Percentiles rank a stretch among this genome's conserved stretches.
Conservation (phyloP, 1,140 invertebrate genomes). For the Caenorhabditis tropicalis region DNA sequence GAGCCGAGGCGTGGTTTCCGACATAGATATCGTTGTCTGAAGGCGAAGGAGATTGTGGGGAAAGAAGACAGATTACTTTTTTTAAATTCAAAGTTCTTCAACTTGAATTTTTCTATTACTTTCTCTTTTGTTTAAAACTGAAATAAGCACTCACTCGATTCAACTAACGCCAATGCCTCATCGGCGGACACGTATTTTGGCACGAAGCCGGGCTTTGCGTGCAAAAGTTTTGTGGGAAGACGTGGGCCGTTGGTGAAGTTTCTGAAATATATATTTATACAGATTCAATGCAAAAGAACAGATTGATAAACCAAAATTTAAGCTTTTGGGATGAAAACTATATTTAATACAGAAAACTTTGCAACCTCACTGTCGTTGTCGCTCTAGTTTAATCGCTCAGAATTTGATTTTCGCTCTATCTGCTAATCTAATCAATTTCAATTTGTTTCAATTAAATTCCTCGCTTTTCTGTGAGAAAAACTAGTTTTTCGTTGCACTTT, state of each 20-base stretch:
- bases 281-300: no score
- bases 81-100: no score
- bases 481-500: neutral
- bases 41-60: neutral
- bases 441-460: neutral
- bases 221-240: conserved; percentile 29
- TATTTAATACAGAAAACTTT: no score
- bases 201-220: conserved; percentile 23
- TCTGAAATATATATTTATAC: neutral
- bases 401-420: neutral
- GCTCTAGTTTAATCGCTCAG: no score
- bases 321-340: no score
- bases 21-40: conserved; percentile 49
- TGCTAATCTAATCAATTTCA: neutral
- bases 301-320: neutral
- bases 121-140: neutral
- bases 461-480: no score
- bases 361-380: no score
- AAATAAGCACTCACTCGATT: neutral
- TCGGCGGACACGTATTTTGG: conserved; percentile 24
- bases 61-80: no score
- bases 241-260: conserved; percentile 19
- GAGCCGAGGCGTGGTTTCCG: conserved; percentile 44
- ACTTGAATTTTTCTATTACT: no score
- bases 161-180: conserved; percentile 11